Base-by-base conservation (phyloP, 1,140 invertebrate species). In the Ooceraea biroi region DNA sequence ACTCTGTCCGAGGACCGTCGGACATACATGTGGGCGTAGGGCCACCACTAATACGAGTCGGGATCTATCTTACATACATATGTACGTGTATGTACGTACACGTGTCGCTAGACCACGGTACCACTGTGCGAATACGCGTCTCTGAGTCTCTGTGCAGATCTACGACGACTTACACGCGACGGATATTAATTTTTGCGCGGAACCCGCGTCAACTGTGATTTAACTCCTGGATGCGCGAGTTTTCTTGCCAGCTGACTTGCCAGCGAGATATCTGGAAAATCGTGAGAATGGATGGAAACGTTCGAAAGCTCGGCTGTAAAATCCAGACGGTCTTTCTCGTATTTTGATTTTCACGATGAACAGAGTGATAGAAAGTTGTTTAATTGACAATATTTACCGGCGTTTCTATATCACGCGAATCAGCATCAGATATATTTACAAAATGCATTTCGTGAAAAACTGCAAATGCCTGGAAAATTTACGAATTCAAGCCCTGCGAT, bases 1-100 rank as follows among this genome's bases (percentile, higher is more conserved):
- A 73, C 46, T n/a, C n/a, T 60, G 55, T 52, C 44, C 66, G 36
- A 55, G 60, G 27, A 27, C 22, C 41, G 27, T 65, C 22, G 36
- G 58, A 84, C 76, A 61, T 72, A 63, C 57, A 48, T 72, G 57
- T 46, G 55, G 36, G 57, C 27, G 27, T n/a, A 2, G 17, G 19
- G 69, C 58, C 11, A 41, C 41, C 27, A 61, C 58, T 52, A 60
- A 36, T 19, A 68, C 48, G 50, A 69, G 36, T 27, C 2, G 30
- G 44, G 50, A n/a, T 22, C 4, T n/a, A 44, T 10, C 48, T 44
- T 36, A 61, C 27, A 14, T 63, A 12, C n/a, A 48, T 19, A 17
- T 17, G 5, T 22, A n/a, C n/a, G n/a, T n/a, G n/a, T n/a, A n/a
- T n/a, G n/a, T n/a, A n/a, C 27, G 27, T 63, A 12, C n/a, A 48